phyloP scores from a whole-genome alignment of 2,888 invertebrate genomes.

The Spodoptera exigua region DNA sequence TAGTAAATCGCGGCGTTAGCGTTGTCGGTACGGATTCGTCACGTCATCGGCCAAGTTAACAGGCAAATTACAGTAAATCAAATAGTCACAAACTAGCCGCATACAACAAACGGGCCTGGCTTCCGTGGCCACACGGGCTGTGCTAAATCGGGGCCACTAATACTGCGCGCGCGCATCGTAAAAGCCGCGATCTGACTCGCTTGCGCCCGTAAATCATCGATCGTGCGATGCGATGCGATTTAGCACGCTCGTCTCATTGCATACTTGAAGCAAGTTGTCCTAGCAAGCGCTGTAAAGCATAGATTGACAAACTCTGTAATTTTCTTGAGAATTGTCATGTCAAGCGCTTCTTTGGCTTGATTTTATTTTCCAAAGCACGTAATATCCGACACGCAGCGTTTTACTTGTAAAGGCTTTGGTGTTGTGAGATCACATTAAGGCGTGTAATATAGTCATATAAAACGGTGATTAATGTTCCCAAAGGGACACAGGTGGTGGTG shows the following conservation, averaged over 20 bases:
- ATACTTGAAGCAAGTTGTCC: conserved; percentile 37
- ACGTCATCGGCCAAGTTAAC: conserved; percentile 61
- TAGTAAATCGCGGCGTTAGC: conserved; percentile 59
- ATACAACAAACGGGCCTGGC: conserved; percentile 64
- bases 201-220: conserved; percentile 81
- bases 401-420: conserved; percentile 2
- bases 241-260: conserved; percentile 66
- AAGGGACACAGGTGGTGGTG: conserved; percentile 39
- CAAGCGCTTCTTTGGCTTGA: conserved; percentile 16
- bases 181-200: conserved; percentile 78
- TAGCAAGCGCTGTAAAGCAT: conserved; percentile 46
- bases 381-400: conserved; percentile 5
- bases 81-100: conserved; percentile 69
- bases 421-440: conserved; percentile 38
- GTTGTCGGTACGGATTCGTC: conserved; percentile 52
- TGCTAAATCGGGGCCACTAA: conserved; percentile 72
- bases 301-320: conserved; percentile 9
- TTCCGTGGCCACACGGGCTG: conserved; percentile 77
- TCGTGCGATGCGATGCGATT: conserved; percentile 82
- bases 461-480: conserved; percentile 44
- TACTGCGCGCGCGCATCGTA: conserved; percentile 67
- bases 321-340: background rate
- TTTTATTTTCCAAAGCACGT: conserved; percentile 4
- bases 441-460: conserved; percentile 47
- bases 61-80: conserved; percentile 76